phyloP scores from a whole-genome alignment of 2,888 invertebrate genomes.

The Sinohyriopsis cumingii region DNA sequence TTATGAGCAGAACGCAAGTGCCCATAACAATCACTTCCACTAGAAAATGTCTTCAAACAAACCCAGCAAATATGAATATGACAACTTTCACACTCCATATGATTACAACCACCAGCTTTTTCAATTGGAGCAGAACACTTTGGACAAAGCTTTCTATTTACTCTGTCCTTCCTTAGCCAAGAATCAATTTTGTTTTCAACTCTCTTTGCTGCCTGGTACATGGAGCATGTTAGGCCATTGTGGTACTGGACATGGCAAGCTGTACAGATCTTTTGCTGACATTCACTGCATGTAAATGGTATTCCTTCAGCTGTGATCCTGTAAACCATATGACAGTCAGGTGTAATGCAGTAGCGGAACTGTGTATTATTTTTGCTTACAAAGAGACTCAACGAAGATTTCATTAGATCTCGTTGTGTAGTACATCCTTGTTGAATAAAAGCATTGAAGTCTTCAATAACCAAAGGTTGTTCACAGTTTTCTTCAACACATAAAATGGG shows the following conservation, averaged over 20 bases:
- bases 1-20: constrained; percentile 47
- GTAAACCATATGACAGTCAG: constrained; percentile 62
- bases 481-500: constrained; percentile 57
- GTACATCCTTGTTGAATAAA: constrained; percentile 26
- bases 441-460: constrained; percentile 42
- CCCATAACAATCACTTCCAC: constrained; percentile 43
- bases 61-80: constrained; percentile 60
- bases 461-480: constrained; percentile 44
- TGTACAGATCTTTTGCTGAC: constrained; percentile 49
- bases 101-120: constrained; percentile 62
- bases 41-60: constrained; percentile 44
- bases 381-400: constrained; percentile 48
- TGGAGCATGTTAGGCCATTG: constrained; percentile 55
- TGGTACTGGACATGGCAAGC: constrained; percentile 57
- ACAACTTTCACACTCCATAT: constrained; percentile 57
- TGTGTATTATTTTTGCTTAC: constrained; percentile 35
- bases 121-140: constrained; percentile 54
- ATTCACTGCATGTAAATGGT: constrained; percentile 46
- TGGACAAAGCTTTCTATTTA: constrained; percentile 55
- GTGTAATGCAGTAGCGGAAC: constrained; percentile 59
- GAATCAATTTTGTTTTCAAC: constrained; percentile 30
- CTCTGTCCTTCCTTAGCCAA: constrained; percentile 49
- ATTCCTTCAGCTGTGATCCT: constrained; percentile 34
- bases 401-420: constrained; percentile 23
- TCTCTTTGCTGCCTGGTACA: constrained; percentile 34